Evolutionary conservation across 2,797 vertebrate species (phyloP).

Genomic region (Neopelma chrysocephalum): DNA sequence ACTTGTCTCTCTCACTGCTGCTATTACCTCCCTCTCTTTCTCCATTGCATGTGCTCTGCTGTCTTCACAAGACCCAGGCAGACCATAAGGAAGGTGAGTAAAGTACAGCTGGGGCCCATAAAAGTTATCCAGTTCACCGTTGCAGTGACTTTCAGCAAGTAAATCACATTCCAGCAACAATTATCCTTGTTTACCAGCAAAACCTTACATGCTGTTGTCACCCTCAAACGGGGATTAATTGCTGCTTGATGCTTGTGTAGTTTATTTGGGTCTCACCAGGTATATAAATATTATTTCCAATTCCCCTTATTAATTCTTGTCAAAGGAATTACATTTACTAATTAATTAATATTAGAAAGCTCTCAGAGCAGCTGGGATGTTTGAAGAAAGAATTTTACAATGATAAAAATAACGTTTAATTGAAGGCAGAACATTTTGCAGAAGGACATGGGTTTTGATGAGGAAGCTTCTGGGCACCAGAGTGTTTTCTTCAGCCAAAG

Average conservation of each 20-base stretch:
- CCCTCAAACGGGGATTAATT: background rate
- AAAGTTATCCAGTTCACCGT: background rate
- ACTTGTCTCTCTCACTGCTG: background rate
- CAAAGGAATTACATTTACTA: background rate
- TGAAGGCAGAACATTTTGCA: background rate
- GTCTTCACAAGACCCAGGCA: background rate
- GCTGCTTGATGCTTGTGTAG: background rate
- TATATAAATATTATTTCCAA: background rate
- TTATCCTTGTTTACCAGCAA: background rate
- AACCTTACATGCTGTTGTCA: background rate
- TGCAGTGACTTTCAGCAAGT: background rate
- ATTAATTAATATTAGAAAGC: background rate
- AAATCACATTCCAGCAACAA: background rate
- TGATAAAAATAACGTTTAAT: background rate
- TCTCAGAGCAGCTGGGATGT: background rate
- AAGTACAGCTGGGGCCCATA: background rate
- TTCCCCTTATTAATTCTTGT: background rate
- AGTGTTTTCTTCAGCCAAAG: background rate
- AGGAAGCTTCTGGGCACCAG: background rate
- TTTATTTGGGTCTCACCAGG: background rate
- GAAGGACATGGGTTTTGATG: background rate
- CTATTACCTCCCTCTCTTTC: background rate
- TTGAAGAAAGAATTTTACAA: background rate
- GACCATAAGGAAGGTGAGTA: background rate
- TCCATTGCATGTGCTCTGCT: background rate